A percentile compares a stretch with the other conserved stretches of the same genome.
These are phyloP conservation scores for Centropristis striata DNA, from an alignment of 2,113 vertebrate species.

Conservation along the genomic window DNA sequence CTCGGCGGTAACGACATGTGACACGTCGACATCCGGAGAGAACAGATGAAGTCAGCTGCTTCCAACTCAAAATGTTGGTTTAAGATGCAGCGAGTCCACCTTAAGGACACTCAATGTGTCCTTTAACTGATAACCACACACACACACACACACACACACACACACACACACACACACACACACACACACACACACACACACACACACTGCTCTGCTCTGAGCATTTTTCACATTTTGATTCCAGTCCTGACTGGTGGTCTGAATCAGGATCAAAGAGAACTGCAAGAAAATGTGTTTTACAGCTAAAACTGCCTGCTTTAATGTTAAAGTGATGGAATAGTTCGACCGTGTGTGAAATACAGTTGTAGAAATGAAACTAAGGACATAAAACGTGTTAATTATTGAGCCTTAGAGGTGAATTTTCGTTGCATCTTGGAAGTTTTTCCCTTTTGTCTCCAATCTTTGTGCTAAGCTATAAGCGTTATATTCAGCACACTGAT, in stretches of 20 bases:
- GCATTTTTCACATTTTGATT: not conserved
- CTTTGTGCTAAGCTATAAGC: not conserved
- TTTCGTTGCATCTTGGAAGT: too few species aligned
- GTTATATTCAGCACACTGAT: too few species aligned
- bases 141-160: not conserved
- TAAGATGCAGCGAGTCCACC: too few species aligned
- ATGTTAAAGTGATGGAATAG: not conserved
- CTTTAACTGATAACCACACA: not conserved
- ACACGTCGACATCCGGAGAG: not conserved
- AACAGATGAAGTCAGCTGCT: constrained; percentile 21
- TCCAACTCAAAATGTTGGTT: too few species aligned
- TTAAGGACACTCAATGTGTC: not conserved
- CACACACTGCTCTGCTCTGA: not conserved
- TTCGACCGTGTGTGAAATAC: not conserved
- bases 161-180: too few species aligned
- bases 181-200: not conserved
- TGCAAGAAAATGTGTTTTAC: not conserved
- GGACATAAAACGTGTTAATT: not conserved
- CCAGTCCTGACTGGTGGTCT: not conserved
- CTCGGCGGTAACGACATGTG: constrained; percentile 7
- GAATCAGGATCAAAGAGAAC: not conserved
- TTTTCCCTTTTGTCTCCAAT: too few species aligned
- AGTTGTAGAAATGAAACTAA: not conserved
- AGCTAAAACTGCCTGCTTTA: not conserved
- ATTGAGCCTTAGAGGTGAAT: not conserved